Percentiles rank a stretch among this genome's conserved stretches.
These are phyloP conservation scores for Phycodurus eques DNA, from an alignment of 2,113 vertebrate genomes.

Conservation along the genomic window DNA sequence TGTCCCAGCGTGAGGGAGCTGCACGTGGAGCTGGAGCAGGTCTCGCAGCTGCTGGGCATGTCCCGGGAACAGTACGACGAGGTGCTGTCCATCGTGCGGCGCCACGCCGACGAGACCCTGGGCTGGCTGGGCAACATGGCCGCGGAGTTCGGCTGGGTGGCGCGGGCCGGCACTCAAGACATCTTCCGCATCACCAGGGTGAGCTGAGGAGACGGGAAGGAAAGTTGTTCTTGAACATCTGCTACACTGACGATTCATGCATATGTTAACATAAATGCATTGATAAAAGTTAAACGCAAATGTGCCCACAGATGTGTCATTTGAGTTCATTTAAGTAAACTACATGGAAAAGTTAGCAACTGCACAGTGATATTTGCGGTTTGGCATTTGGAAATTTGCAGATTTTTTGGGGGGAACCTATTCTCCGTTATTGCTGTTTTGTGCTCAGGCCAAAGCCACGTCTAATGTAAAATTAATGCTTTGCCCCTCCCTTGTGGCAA, in stretches of 20 bases:
- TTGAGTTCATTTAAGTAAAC: too few relatives aligned
- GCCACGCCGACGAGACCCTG: slow-evolving; percentile 80
- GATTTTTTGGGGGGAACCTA: too few relatives aligned
- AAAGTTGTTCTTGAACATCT: background rate
- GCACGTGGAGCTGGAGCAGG: slow-evolving; percentile 79
- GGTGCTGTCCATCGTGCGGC: slow-evolving; percentile 78
- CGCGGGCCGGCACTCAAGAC: slow-evolving; percentile 66
- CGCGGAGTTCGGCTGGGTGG: slow-evolving; percentile 83
- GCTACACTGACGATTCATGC: background rate
- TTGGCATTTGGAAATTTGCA: too few relatives aligned
- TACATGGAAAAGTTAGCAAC: too few relatives aligned
- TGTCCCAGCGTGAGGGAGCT: slow-evolving; percentile 81
- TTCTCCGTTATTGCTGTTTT: too few relatives aligned
- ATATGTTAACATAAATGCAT: background rate
- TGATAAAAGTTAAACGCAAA: background rate
- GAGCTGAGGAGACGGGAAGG: slow-evolving; percentile 17
- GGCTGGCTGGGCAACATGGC: slow-evolving; percentile 81
- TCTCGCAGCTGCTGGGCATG: slow-evolving; percentile 78
- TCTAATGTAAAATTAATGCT: too few relatives aligned
- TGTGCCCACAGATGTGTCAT: too few relatives aligned
- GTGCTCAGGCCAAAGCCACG: too few relatives aligned
- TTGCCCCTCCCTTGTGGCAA: too few relatives aligned
- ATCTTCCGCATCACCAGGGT: slow-evolving; percentile 81
- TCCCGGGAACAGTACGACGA: slow-evolving; percentile 83
- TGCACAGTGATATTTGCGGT: too few relatives aligned